phyloP scores from a whole-genome alignment of 2,888 invertebrate genomes.

The Sarcophaga variegata region DNA sequence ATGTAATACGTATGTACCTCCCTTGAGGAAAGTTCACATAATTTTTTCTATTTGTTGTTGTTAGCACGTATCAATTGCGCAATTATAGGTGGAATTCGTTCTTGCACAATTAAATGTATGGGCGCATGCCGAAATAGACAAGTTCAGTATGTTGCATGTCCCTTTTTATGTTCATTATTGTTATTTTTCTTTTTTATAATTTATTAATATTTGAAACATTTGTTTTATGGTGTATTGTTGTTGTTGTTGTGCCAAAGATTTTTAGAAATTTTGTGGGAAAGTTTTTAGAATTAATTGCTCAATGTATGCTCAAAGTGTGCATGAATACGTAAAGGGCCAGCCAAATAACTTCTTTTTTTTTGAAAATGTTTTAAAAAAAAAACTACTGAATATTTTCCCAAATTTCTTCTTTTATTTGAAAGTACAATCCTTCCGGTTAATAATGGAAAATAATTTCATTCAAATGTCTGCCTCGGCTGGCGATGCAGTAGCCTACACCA shows the following conservation, averaged over 20 bases:
- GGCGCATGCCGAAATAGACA: slow-evolving; percentile 67
- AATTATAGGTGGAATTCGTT: slow-evolving; percentile 78
- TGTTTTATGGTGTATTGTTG: slow-evolving; percentile 65
- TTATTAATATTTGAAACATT: slow-evolving; percentile 73
- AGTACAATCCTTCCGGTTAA: too few relatives aligned
- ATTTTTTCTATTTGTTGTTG: neutral
- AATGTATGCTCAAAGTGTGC: too few relatives aligned
- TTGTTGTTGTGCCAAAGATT: slow-evolving; percentile 14
- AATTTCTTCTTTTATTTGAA: too few relatives aligned
- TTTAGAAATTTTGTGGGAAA: too few relatives aligned
- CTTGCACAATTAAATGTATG: slow-evolving; percentile 67
- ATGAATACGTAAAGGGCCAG: too few relatives aligned
- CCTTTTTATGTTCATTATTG: slow-evolving; percentile 29
- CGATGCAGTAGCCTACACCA: too few relatives aligned
- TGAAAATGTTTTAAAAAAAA: too few relatives aligned
- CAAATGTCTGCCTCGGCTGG: too few relatives aligned
- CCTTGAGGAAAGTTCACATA: slow-evolving; percentile 22
- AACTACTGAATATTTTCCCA: too few relatives aligned
- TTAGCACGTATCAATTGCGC: slow-evolving; percentile 74
- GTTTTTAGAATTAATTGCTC: too few relatives aligned
- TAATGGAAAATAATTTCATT: too few relatives aligned
- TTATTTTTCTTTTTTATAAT: neutral
- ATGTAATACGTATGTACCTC: neutral
- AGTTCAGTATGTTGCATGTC: slow-evolving; percentile 75
- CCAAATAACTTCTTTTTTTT: too few relatives aligned